A percentile compares a stretch with the other conserved stretches of the same genome.
These are phyloP conservation scores for Phylloscopus trochiloides DNA, from an alignment of 2,113 vertebrate genomes.

Conservation along the genomic window DNA sequence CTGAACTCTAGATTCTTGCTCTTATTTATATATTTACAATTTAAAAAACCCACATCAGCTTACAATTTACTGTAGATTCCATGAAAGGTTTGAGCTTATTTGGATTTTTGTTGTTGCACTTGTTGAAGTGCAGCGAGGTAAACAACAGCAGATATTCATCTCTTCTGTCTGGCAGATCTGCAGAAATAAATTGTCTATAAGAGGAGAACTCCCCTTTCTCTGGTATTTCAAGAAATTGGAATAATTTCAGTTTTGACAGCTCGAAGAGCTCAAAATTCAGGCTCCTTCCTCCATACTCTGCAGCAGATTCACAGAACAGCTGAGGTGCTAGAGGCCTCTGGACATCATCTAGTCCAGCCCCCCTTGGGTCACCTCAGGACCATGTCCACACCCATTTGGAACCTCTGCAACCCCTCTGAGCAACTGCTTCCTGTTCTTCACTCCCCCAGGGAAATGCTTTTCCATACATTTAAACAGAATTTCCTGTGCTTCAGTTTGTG, in stretches of 20 bases:
- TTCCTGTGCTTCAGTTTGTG: background rate
- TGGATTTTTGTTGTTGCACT: background rate
- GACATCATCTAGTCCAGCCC: background rate
- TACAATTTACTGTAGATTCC: background rate
- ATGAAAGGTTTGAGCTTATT: background rate
- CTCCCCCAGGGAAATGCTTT: background rate
- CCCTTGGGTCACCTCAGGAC: background rate
- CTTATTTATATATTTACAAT: constrained; percentile 8
- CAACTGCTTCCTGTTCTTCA: background rate
- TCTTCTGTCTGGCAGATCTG: background rate
- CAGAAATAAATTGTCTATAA: background rate
- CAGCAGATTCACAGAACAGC: background rate
- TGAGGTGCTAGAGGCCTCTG: background rate
- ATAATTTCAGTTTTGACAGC: constrained; percentile 23
- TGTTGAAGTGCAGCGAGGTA: background rate
- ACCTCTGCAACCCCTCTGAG: background rate
- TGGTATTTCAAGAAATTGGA: background rate
- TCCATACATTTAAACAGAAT: background rate
- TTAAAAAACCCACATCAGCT: background rate
- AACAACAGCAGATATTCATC: background rate
- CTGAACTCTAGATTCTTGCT: background rate
- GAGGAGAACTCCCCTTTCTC: background rate
- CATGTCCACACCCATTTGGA: accelerated
- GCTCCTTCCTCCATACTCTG: background rate
- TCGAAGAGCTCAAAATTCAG: background rate